These are phyloP conservation scores for Erebia palarica DNA, from an alignment of 2,888 invertebrate genomes.

Conservation along the genomic window DNA sequence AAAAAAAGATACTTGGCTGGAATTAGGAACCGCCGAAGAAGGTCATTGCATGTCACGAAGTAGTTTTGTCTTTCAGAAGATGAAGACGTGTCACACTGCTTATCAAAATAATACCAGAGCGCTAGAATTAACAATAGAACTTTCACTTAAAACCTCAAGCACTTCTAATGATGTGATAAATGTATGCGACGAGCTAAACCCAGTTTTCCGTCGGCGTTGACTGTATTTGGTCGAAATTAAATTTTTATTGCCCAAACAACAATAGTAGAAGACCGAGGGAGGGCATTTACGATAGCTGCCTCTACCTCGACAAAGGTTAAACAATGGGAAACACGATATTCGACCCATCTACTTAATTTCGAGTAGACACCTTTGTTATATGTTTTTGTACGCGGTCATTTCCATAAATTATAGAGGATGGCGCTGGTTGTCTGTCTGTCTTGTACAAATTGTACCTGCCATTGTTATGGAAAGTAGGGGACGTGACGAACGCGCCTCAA, in stretches of 20 bases:
- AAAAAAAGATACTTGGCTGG: too few relatives aligned
- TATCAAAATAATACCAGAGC: background rate
- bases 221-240: slow-evolving; percentile 30
- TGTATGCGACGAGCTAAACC: background rate
- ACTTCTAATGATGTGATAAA: background rate
- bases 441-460: slow-evolving; percentile 66
- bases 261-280: slow-evolving; percentile 48
- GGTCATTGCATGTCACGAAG: background rate
- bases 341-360: slow-evolving; percentile 80
- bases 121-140: background rate
- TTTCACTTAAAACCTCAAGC: background rate
- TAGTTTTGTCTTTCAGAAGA: background rate
- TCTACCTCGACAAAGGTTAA: slow-evolving; percentile 61
- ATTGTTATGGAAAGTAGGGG: slow-evolving; percentile 75
- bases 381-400: slow-evolving; percentile 79
- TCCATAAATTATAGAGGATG: slow-evolving; percentile 79
- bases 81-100: background rate
- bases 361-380: slow-evolving; percentile 80
- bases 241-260: slow-evolving; percentile 38
- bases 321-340: slow-evolving; percentile 69
- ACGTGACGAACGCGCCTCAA: slow-evolving; percentile 69
- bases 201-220: slow-evolving; percentile 22
- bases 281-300: slow-evolving; percentile 72
- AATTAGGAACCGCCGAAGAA: too few relatives aligned
- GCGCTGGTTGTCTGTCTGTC: slow-evolving; percentile 49